Evolutionary conservation across 2,113 vertebrate genomes (phyloP), one percentile per base, ranked within the genome.

Genomic region (Sapayoa aenigma): DNA sequence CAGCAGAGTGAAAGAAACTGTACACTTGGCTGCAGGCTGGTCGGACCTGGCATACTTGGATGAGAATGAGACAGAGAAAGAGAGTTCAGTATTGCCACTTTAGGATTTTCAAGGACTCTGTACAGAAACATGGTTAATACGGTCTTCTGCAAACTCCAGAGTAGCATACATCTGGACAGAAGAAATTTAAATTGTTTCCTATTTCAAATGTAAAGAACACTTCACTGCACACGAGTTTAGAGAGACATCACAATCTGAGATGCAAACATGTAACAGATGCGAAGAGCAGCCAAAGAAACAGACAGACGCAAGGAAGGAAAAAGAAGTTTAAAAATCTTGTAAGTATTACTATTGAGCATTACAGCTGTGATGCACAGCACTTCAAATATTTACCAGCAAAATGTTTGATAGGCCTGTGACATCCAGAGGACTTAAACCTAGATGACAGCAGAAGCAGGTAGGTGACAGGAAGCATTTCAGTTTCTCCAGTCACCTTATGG

Each of bases 1-100:
- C 98, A 16, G 98, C 98, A 21, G 98, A 98, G 73, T 98, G 98
- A 96, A 98, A 98, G 93, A 98, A 98, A 84, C 98, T 98, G 96
- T 98, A 98, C 53, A 98, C 96, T 52, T 98, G 98, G 91, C 96
- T 97, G 94, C 98, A 98, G 79, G 98, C 98, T 49, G 98, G 98
- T 60, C 98, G 98, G 11, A 98, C 93, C 86, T 98, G 98, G 84
- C 97, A 97, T 9, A 97, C 98, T 98, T 96, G 31, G 39, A 68
- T 41, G 69, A 88, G 46, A 75, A 60, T 13, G 16, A 85, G 73
- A 88, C 73, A 87, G 17, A 72, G 35, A 75, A 15, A 80, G 42
- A 92, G 27, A 85, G 56, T 12, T 92, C 75, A 79, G 30, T 49
- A 87, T 21, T 44, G 35, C 18, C 12, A 14, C n/a, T 66, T 46